Conservation (phyloP, 2,888 invertebrate genomes). For the Trachelus tabidus region DNA sequence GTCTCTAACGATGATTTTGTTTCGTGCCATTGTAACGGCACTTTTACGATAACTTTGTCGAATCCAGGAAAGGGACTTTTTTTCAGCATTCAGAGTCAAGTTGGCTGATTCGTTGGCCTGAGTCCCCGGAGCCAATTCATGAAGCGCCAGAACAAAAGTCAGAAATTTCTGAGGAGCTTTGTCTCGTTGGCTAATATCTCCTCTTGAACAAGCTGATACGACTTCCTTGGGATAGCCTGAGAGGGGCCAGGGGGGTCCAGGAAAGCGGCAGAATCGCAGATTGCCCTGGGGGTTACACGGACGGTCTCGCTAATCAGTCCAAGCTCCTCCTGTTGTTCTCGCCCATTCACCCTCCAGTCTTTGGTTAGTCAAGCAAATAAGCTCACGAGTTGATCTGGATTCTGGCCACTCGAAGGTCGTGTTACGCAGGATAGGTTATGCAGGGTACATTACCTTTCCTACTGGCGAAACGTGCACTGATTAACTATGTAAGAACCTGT, state of each 20-base stretch:
- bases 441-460: neutral
- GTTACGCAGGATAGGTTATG: neutral
- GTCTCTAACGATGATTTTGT: neutral
- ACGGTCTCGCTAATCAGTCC: constrained; percentile 42
- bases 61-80: neutral
- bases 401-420: constrained; percentile 11
- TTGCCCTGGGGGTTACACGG: constrained; percentile 37
- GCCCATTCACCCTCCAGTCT: neutral
- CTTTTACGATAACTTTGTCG: neutral
- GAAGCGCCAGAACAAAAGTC: constrained; percentile 1
- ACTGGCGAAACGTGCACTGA: neutral
- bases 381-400: constrained; percentile 7
- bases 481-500: neutral
- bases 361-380: constrained; percentile 13
- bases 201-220: constrained; percentile 20
- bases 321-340: constrained; percentile 21
- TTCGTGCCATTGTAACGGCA: neutral
- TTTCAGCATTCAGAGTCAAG: neutral
- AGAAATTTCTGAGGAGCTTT: constrained; percentile 19
- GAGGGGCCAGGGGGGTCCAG: neutral
- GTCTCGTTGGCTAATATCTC: constrained; percentile 21
- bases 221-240: constrained; percentile 1
- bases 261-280: constrained; percentile 24
- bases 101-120: neutral
- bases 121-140: neutral